These are phyloP conservation scores for Botia kubotai DNA, from an alignment of 2,797 vertebrate genomes.

Conservation along the genomic window DNA sequence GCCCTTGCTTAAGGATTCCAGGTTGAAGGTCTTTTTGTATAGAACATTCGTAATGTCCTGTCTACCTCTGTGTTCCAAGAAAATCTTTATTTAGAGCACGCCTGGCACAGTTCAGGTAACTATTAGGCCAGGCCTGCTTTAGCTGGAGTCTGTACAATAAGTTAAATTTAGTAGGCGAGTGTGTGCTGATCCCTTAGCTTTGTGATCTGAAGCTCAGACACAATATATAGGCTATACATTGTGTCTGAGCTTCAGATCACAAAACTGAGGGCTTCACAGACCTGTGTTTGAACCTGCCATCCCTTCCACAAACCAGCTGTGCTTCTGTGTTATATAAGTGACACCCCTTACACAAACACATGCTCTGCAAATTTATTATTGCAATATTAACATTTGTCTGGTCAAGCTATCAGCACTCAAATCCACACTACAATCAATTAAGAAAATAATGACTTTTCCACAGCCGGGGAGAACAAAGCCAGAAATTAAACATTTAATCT, in stretches of 20 bases:
- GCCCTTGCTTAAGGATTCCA: background rate
- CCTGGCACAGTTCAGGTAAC: background rate
- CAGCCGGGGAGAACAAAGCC: background rate
- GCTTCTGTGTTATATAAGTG: background rate
- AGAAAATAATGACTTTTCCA: conserved; percentile 13
- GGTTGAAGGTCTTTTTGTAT: background rate
- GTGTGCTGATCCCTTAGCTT: conserved; percentile 10
- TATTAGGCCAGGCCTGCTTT: background rate
- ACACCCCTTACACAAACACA: background rate
- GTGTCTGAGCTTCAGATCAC: no score
- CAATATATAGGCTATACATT: background rate
- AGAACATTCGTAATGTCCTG: background rate
- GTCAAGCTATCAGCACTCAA: conserved; percentile 3
- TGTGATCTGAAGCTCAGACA: conserved; percentile 26
- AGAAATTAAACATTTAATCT: background rate
- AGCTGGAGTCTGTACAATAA: background rate
- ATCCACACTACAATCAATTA: background rate
- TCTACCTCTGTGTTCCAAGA: background rate
- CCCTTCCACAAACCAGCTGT: conserved; percentile 17
- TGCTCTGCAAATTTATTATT: background rate
- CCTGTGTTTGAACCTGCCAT: background rate
- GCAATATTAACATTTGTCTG: conserved; percentile 8
- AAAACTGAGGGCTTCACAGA: background rate
- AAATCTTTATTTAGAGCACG: conserved; percentile 19
- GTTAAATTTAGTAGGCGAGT: conserved; percentile 9